Evolutionary conservation across 1,140 invertebrate genomes (phyloP), one percentile per base, ranked within the genome.

Genomic region (Zaprionus ornatus): DNA sequence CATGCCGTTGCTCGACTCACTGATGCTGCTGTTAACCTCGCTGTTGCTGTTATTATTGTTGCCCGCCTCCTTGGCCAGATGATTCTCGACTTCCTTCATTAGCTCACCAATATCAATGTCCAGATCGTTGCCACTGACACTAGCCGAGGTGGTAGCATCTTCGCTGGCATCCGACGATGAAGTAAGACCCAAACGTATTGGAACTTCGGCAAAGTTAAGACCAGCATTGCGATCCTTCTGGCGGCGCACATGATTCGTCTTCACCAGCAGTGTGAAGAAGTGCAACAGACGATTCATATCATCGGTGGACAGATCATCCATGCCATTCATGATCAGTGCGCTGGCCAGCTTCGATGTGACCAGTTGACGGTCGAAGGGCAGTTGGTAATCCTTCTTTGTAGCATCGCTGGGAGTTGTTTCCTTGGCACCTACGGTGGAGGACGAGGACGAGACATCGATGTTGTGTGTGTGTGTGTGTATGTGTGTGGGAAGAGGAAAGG

Each of bases 321-420:
- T 95, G 40, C 96, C 97, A 93, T 97, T 96, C 7, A 95, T 94
- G 1, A 97, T 92, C 40, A 97, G 91, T 9, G 96, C 96, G 25
- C 94, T 95, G 1, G 97, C 96, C 82, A 97, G 95, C 91, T 97
- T 96, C 84, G 95, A 94, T 12, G 96, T 96, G 71, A 97, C 96
- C 45, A 90, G 4, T 48, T 91, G 83, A 0, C 91, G 68, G 23
- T 92, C 90, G 27, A 82, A 91, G 12, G 91, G 91, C 35, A 92
- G 60, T 35, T 78, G 67, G 19, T 55, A 80, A 0, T 73, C 55
- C 19, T 61, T 69, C 54, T 67, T 69, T 3, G 29, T 17, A 40
- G 9, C 42, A 21, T 13, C 60, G 15, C 4, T 61, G n/a, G 10
- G 54, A 0, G 29, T 4, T 2, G 21, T 0, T 25, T 65, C 45